These are phyloP conservation scores for Phrynosoma blainvillii DNA, from an alignment of 2,113 vertebrate genomes.

Conservation along the genomic window DNA sequence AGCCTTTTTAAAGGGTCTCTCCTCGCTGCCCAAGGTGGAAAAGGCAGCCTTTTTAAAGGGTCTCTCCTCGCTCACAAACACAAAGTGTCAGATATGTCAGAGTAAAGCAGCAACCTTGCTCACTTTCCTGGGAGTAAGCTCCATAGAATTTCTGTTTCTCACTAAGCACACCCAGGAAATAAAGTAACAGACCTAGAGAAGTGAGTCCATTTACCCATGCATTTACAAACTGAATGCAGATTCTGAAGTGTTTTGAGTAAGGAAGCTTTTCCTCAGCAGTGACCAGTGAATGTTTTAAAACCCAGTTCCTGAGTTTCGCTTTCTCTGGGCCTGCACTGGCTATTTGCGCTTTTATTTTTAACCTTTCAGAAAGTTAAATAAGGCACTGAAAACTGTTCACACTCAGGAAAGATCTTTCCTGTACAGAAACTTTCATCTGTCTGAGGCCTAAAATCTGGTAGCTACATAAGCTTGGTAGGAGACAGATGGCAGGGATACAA, in stretches of 20 bases:
- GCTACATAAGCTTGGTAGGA: background rate
- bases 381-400: background rate
- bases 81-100: slow-evolving; percentile 53
- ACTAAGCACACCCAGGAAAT: background rate
- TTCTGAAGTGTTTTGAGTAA: background rate
- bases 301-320: background rate
- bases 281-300: background rate
- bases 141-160: background rate
- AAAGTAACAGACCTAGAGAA: background rate
- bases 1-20: too few species aligned
- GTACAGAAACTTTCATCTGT: background rate
- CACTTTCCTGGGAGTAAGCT: background rate
- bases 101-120: background rate
- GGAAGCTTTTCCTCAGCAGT: background rate
- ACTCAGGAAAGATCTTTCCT: background rate
- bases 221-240: background rate
- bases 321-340: background rate
- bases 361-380: background rate
- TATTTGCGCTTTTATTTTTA: slow-evolving; percentile 19
- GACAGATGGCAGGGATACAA: background rate
- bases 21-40: too few species aligned
- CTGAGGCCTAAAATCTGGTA: background rate
- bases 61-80: too few species aligned
- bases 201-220: background rate
- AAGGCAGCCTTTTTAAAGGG: too few species aligned